Percentiles rank a stretch among this genome's conserved stretches.
Evolutionary conservation across 2,797 vertebrate genomes (phyloP).

Genomic region (Macrochelys suwanniensis): DNA sequence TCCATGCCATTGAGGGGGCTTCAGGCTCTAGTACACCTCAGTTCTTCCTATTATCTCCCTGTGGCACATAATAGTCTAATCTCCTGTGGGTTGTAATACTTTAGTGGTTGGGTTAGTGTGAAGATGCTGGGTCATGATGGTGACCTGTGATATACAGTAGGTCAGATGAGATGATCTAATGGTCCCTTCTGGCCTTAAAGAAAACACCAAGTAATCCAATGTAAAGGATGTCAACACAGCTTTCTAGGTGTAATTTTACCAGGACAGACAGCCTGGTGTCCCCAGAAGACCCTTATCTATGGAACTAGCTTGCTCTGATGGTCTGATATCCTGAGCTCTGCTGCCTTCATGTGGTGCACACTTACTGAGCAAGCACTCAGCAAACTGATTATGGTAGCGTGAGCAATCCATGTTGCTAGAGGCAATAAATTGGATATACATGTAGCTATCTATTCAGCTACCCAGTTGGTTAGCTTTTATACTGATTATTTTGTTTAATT

Average conservation of each 20-base stretch:
- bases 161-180: background rate
- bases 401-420: background rate
- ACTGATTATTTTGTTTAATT: constrained; percentile 5
- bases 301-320: background rate
- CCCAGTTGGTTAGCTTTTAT: background rate
- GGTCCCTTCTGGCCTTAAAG: background rate
- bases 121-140: too few relatives aligned
- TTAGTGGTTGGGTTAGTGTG: too few relatives aligned
- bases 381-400: background rate
- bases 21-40: too few relatives aligned
- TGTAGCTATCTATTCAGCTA: background rate
- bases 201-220: background rate
- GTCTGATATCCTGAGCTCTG: background rate
- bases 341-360: background rate
- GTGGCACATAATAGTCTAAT: too few relatives aligned
- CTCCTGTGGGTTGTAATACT: too few relatives aligned
- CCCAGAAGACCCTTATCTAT: background rate
- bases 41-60: too few relatives aligned
- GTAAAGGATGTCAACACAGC: background rate
- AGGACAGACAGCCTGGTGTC: background rate
- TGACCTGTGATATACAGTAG: too few relatives aligned
- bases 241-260: background rate
- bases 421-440: background rate
- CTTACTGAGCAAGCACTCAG: background rate
- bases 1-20: too few relatives aligned